Conservation (phyloP, 2,113 vertebrate species). For the Chelonoidis abingdonii region DNA sequence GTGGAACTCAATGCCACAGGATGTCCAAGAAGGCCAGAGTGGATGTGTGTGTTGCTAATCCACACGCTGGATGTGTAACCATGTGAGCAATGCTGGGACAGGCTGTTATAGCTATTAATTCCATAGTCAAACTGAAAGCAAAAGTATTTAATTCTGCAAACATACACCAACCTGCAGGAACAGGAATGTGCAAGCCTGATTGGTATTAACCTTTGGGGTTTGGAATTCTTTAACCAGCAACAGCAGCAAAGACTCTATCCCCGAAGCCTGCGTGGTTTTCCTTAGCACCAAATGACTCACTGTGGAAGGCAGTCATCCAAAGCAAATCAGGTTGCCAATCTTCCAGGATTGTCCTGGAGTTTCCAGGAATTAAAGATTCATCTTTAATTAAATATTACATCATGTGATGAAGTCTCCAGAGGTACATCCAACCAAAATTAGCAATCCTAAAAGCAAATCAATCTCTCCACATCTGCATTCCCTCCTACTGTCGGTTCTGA, state of each 20-base stretch:
- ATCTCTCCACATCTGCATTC: background rate
- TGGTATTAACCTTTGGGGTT: no score
- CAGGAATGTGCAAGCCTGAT: background rate
- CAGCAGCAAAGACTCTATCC: background rate
- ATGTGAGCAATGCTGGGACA: background rate
- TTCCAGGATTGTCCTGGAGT: no score
- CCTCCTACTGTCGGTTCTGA: background rate
- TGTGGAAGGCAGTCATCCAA: background rate
- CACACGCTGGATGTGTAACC: background rate
- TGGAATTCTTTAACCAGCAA: background rate
- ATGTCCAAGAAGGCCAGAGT: background rate
- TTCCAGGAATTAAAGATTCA: no score
- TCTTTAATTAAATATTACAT: no score
- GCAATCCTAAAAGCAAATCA: background rate
- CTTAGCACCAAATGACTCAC: background rate
- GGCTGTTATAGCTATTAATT: background rate
- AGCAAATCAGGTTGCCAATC: background rate
- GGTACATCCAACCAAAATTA: no score
- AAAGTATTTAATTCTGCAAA: background rate
- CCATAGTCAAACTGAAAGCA: background rate
- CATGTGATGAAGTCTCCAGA: no score
- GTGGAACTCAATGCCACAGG: background rate
- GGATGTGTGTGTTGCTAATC: background rate
- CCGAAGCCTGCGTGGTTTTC: background rate
- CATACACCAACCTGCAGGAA: background rate